Base-by-base conservation (phyloP, 2,888 invertebrate species). In the Volucella zonaria region DNA sequence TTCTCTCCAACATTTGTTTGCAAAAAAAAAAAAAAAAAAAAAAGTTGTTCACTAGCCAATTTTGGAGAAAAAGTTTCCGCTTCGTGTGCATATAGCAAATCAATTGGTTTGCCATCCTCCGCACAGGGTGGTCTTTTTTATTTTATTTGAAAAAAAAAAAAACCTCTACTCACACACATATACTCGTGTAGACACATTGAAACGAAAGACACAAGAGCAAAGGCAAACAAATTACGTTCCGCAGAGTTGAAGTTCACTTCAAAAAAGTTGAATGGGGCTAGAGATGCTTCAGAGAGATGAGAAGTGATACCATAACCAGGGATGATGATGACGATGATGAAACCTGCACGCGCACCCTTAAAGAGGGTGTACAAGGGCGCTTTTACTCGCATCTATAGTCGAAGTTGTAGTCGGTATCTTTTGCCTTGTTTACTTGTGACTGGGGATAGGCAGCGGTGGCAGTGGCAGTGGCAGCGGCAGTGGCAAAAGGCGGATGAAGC, bases 171-270 rank as follows among this genome's bases (percentile, higher is more conserved):
- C 71, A 82, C 77, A 73, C 74, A 66, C 70, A 80, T 49, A 75
- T 49, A 75, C 18, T 18, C 18, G 18, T 18, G 18, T 8, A 47
- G 15, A 51, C 15, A 61, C 51, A 54, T 10, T 45, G 10, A 23
- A 0, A 68, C 43, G 10, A 23, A 0, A 68, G 51, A 71, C 45
- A 75, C 61, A 62, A 56, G 62, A 18, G 56, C 66, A 76, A 82
- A 52, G 12, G 64, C 78, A 86, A 86, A 85, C 81, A 85, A 85
- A 85, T 85, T 85, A 85, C 76, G 71, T 85, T 86, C 71, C 73
- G 70, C 83, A 83, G 76, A 86, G 78, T 74, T 86, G 82, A 64
- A 82, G 86, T 79, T 86, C 79, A 85, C 85, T 81, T 85, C 71
- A 82, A 31, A 82, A 81, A 82, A 71, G 58, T 82, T 70, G 71